Percentiles rank a stretch among this genome's conserved stretches.
Conservation (phyloP, 2,888 invertebrate genomes). For the Linnaemya tessellans region DNA sequence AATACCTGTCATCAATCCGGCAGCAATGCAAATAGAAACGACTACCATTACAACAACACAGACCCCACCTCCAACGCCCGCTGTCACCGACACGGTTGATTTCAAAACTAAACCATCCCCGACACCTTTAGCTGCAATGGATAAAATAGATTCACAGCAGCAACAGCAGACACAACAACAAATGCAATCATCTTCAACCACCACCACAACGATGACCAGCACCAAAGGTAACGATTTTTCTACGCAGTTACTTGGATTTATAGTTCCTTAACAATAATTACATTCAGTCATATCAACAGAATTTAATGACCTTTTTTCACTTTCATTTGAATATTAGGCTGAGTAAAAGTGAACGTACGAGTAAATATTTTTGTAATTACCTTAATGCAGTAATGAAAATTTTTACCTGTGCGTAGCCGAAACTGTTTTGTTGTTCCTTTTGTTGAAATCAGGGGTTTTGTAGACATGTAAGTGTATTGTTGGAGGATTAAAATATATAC, state of each 20-base stretch:
- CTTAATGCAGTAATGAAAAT: no score
- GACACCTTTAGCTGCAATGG: constrained; percentile 25
- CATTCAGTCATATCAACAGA: no score
- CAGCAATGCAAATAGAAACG: constrained; percentile 48
- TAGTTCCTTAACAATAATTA: no score
- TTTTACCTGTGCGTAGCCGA: no score
- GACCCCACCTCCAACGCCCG: constrained; percentile 41
- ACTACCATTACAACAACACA: constrained; percentile 37
- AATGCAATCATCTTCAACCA: constrained; percentile 64
- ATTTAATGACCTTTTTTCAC: no score
- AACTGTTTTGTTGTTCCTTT: no score
- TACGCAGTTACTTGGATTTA: background rate
- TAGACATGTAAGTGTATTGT: no score
- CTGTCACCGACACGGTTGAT: constrained; percentile 53
- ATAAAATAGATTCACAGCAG: constrained; percentile 42
- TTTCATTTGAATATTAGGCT: no score
- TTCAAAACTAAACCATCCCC: constrained; percentile 46
- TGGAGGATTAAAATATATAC: no score
- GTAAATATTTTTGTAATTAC: no score
- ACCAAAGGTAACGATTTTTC: constrained; percentile 58
- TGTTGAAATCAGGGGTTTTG: no score
- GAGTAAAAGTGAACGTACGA: no score
- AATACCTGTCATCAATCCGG: constrained; percentile 61
- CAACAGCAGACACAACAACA: constrained; percentile 38
- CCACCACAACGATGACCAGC: constrained; percentile 56